Conservation (phyloP, 2,113 vertebrate genomes). For the Sterna hirundo region DNA sequence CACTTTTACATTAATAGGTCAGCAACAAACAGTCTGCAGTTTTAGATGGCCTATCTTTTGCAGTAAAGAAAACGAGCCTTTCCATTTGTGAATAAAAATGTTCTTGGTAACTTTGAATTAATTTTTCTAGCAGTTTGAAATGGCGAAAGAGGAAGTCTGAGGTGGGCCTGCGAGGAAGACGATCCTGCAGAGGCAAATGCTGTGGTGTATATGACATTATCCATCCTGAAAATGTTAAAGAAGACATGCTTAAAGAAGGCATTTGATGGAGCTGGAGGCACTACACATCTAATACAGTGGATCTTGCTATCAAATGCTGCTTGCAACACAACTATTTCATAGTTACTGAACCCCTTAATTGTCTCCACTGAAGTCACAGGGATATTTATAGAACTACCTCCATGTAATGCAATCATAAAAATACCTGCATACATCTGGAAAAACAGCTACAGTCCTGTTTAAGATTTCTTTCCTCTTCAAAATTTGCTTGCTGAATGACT, state of each 20-base stretch:
- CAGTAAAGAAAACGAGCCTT: not conserved
- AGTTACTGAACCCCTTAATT: not conserved
- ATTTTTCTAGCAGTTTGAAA: not conserved
- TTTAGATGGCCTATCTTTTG: not conserved
- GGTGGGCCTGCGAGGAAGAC: not conserved
- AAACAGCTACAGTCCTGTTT: not conserved
- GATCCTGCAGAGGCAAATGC: not conserved
- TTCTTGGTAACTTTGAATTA: not conserved
- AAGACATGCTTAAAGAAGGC: not conserved
- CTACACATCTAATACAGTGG: not conserved
- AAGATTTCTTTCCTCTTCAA: not conserved
- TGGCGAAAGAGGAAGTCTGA: not conserved
- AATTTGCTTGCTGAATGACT: not conserved
- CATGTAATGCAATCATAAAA: not conserved
- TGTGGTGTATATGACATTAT: not conserved
- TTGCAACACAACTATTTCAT: not conserved
- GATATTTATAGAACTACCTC: not conserved
- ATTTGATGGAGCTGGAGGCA: not conserved
- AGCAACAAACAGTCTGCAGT: not conserved
- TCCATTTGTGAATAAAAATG: not conserved
- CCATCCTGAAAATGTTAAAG: not conserved
- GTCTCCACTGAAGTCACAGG: not conserved
- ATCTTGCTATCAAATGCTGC: not conserved
- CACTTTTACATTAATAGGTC: not conserved
- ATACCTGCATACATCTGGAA: not conserved